Conservation (phyloP, 2,888 invertebrate species). For the Caenorhabditis auriculariae region DNA sequence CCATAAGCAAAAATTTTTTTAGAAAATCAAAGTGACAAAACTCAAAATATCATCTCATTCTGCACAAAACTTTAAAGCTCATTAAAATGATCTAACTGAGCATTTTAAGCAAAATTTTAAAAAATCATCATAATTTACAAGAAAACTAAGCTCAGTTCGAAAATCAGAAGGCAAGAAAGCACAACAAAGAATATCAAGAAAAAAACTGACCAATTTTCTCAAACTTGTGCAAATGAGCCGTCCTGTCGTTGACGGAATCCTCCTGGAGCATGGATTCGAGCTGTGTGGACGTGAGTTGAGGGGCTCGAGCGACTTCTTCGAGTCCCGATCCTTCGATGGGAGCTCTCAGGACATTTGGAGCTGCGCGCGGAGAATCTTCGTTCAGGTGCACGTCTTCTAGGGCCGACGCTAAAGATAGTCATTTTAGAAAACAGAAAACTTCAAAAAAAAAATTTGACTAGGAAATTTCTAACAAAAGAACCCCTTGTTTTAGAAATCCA, state of each 20-base stretch:
- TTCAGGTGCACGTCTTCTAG: conserved; percentile 17
- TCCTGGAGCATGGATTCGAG: conserved; percentile 22
- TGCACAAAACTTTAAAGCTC: too few species aligned
- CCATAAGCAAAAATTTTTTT: conserved; percentile 1
- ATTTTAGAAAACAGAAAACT: too few species aligned
- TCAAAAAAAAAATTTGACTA: too few species aligned
- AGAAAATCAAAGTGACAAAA: background rate
- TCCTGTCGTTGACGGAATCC: conserved; percentile 22
- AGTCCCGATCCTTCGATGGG: too few species aligned
- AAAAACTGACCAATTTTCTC: conserved; percentile 39
- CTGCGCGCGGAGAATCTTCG: conserved; percentile 4
- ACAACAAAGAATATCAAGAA: background rate
- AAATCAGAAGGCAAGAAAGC: too few species aligned
- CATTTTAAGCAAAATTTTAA: background rate
- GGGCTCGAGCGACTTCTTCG: conserved; percentile 14
- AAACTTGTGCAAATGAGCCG: conserved; percentile 42
- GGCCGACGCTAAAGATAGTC: conserved; percentile 19
- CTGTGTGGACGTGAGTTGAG: conserved; percentile 14
- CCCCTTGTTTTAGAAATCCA: too few species aligned
- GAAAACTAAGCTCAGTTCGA: background rate
- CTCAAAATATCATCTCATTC: too few species aligned
- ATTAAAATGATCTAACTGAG: background rate
- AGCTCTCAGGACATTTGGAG: too few species aligned
- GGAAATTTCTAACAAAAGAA: too few species aligned
- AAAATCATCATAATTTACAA: background rate